These are phyloP conservation scores for Peromyscus nudipes DNA, from an alignment of 2,797 vertebrate genomes.

Conservation along the genomic window DNA sequence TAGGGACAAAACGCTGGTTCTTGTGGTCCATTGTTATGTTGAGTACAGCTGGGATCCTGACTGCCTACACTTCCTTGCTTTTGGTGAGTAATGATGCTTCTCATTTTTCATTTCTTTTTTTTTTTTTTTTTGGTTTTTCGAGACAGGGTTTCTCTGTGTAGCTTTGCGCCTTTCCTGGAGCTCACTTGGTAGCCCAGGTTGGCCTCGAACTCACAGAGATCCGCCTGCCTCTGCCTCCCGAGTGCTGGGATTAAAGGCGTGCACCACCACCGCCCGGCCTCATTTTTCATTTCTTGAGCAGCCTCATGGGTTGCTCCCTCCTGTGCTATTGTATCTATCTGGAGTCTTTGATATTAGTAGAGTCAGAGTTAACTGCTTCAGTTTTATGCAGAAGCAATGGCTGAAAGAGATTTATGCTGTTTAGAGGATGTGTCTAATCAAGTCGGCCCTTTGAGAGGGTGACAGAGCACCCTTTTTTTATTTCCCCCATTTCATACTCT, in stretches of 20 bases:
- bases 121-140: too few relatives aligned
- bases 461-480: neutral
- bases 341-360: neutral
- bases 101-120: too few relatives aligned
- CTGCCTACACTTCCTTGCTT: constrained; percentile 91
- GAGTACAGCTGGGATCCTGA: constrained; percentile 89
- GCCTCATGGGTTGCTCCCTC: neutral
- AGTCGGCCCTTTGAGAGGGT: neutral
- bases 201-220: too few relatives aligned
- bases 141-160: too few relatives aligned
- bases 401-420: neutral
- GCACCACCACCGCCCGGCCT: too few relatives aligned
- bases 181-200: too few relatives aligned
- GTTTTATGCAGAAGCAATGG: constrained; percentile 9
- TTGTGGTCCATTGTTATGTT: constrained; percentile 94
- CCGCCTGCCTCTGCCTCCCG: too few relatives aligned
- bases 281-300: neutral
- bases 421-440: neutral
- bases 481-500: neutral
- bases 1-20: constrained; percentile 93
- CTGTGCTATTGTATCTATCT: neutral
- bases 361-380: constrained; percentile 12
- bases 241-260: too few relatives aligned
- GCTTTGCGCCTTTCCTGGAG: too few relatives aligned
- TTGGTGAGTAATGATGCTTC: constrained; percentile 91